phyloP scores from a whole-genome alignment of 23 tunicate genomes.

The Oikopleura albicans region DNA sequence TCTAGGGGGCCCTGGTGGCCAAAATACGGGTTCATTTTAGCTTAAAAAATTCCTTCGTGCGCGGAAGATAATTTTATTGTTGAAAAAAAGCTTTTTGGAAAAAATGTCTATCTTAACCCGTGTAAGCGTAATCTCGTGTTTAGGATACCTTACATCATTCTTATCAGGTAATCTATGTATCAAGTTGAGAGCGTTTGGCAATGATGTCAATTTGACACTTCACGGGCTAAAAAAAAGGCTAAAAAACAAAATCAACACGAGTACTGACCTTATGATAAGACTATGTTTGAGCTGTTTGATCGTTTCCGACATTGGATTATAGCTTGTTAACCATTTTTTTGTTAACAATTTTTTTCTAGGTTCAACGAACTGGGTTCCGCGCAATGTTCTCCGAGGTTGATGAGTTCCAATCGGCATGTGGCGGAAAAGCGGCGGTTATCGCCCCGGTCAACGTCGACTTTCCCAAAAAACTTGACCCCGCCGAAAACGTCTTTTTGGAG shows the following conservation, averaged over 20 bases:
- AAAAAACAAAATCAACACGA: neutral
- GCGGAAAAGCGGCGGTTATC: neutral
- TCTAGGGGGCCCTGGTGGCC: no score
- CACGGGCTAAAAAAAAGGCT: no score
- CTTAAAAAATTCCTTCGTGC: no score
- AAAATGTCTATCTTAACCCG: no score
- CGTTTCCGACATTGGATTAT: neutral
- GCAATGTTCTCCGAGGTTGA: neutral
- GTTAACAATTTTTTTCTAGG: neutral
- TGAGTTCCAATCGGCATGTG: neutral
- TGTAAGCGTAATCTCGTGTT: no score
- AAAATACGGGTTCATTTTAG: no score
- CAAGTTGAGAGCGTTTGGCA: no score
- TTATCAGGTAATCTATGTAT: no score
- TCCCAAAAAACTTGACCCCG: neutral
- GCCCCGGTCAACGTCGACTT: neutral
- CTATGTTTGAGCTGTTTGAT: neutral
- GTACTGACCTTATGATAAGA: neutral
- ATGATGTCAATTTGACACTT: no score
- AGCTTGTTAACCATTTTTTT: neutral
- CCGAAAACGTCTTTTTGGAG: neutral
- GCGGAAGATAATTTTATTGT: no score
- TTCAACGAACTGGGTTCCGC: neutral
- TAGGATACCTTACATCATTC: no score
- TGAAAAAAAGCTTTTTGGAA: no score